Percentiles rank a stretch among this genome's conserved stretches.
These are phyloP conservation scores for Lepidochrysops patricia DNA, from an alignment of 2,888 invertebrate species.

Conservation along the genomic window DNA sequence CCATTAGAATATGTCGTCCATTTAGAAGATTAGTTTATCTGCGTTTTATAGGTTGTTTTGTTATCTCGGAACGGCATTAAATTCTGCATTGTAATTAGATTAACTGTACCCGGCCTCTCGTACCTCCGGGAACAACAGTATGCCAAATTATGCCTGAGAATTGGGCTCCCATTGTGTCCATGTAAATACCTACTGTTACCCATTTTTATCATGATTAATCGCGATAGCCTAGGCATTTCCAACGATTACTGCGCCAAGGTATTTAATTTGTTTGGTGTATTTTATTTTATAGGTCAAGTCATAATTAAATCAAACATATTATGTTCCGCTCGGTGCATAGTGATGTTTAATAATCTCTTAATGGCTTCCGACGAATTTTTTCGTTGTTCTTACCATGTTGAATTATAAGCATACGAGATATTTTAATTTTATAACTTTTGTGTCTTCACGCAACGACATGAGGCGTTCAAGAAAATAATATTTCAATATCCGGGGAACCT, in stretches of 20 bases:
- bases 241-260: constrained; percentile 10
- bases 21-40: background rate
- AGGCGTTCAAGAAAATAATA: background rate
- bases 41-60: background rate
- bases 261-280: constrained; percentile 10
- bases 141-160: constrained; percentile 67
- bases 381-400: background rate
- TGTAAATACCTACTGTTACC: constrained; percentile 28
- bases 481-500: background rate
- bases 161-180: constrained; percentile 57
- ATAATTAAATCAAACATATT: background rate
- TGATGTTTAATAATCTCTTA: background rate
- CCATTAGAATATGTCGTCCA: background rate
- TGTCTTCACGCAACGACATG: too few relatives aligned
- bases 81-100: constrained; percentile 24
- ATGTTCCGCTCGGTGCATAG: background rate
- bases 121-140: constrained; percentile 53
- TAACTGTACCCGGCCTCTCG: constrained; percentile 35
- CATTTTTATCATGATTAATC: constrained; percentile 23
- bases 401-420: background rate
- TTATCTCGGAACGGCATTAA: constrained; percentile 3
- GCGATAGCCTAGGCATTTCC: constrained; percentile 13
- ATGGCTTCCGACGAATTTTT: background rate
- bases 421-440: too few relatives aligned
- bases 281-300: background rate